Base-by-base conservation (phyloP, 2,888 invertebrate species). In the Microchrysa polita region DNA sequence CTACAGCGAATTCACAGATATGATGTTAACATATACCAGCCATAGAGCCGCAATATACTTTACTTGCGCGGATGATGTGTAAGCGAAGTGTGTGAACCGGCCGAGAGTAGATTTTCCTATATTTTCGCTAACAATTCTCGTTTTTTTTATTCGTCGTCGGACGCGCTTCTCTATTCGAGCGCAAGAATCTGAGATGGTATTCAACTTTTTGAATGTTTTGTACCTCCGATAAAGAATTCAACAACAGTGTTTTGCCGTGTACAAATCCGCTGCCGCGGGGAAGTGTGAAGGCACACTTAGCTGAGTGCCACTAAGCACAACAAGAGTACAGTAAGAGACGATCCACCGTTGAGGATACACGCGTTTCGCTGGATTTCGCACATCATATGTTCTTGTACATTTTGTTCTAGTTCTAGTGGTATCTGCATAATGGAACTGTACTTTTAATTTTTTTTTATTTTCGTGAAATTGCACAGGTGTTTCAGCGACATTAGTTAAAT, bases 291-390 rank as follows among this genome's bases (percentile, higher is more conserved):
- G 67, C 27, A 34, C 69, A 73, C 73, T 73, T 74, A 74, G 74
- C 74, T 74, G 74, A 67, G 73, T 76, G 73, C 44, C 59, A 52
- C 65, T 76, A 73, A 73, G 74, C 74, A 74, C 75, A 73, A 75
- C 75, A 77, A 74, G 75, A 77, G 78, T 85, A 83, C 84, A 84
- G 84, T 84, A 84, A 84, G 85, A 84, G 82, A 82, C 82, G 81
- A 83, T 81, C 84, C 82, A 81, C 81, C 82, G 81, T 80, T 82
- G 84, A 81, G 83, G 80, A 81, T 81, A 83, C 84, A 85, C 83
- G 84, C 83, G 83, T 83, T 83, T 81, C 80, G 80, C 80, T 80
- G 23, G 12, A 72, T 80, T 78, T 77, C 77, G 77, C 53, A 71
- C 75, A 74, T 53, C 48, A 65, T 60, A 42, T 67, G 67, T 57